These are phyloP conservation scores for Darevskia nairensis DNA, from an alignment of 2,797 vertebrate genomes.

Conservation along the genomic window DNA sequence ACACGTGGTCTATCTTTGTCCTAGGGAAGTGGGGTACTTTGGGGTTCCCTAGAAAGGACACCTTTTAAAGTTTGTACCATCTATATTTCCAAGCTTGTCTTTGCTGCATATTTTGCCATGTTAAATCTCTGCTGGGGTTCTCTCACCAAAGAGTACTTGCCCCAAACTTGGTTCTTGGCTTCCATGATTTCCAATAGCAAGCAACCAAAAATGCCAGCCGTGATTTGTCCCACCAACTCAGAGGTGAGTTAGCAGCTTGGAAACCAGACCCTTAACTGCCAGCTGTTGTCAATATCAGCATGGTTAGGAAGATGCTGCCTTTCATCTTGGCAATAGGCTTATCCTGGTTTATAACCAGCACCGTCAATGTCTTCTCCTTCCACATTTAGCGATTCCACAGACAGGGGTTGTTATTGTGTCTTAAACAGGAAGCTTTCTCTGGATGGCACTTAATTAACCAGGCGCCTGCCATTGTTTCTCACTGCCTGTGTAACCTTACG, in stretches of 20 bases:
- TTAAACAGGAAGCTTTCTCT: conserved; percentile 67
- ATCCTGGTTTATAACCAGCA: conserved; percentile 36
- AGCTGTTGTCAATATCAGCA: neutral
- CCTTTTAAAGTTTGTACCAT: no score
- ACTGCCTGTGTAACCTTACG: conserved; percentile 71
- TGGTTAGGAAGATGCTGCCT: conserved; percentile 21
- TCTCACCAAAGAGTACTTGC: no score
- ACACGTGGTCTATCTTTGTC: no score
- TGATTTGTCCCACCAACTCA: conserved; percentile 22
- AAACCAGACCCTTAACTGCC: neutral
- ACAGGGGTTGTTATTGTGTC: conserved; percentile 50
- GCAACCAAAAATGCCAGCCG: neutral
- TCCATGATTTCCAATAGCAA: no score
- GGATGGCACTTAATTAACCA: conserved; percentile 76
- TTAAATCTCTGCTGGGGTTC: no score
- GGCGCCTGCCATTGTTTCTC: conserved; percentile 68
- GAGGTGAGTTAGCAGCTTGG: neutral
- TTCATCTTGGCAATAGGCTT: conserved; percentile 43
- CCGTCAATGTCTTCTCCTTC: conserved; percentile 45
- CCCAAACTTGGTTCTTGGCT: no score
- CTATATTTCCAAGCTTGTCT: no score
- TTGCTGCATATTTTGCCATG: neutral
- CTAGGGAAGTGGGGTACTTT: no score
- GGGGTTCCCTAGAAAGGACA: no score
- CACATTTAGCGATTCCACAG: conserved; percentile 58